These are phyloP conservation scores for Listronotus oregonensis DNA, from an alignment of 1,140 invertebrate genomes.

Conservation along the genomic window DNA sequence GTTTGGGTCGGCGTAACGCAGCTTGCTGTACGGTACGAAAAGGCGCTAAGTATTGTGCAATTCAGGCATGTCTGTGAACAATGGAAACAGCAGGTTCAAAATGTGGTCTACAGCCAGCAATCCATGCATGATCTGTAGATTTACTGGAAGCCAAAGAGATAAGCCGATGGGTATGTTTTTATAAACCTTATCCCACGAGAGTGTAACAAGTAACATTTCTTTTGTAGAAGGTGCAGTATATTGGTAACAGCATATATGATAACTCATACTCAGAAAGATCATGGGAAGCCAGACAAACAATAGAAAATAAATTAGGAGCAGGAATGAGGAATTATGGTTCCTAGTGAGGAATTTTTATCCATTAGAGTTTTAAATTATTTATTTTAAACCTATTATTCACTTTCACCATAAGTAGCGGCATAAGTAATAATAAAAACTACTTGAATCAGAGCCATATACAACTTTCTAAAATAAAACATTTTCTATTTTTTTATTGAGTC, in stretches of 20 bases:
- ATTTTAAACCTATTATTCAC: too few relatives aligned
- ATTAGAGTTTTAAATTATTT: too few relatives aligned
- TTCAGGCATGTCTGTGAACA: conserved; percentile 99
- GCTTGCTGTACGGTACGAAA: conserved; percentile 97
- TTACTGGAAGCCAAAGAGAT: conserved; percentile 99
- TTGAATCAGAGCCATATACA: neutral
- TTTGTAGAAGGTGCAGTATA: conserved; percentile 77
- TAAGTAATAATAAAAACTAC: neutral
- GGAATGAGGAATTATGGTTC: conserved; percentile 98
- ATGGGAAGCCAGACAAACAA: conserved; percentile 98
- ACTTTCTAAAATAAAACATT: neutral
- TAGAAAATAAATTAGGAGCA: conserved; percentile 99
- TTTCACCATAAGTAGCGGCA: too few relatives aligned
- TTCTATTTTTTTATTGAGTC: conserved; percentile 15
- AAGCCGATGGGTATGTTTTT: conserved; percentile 77
- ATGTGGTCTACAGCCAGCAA: conserved; percentile 99
- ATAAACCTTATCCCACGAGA: neutral
- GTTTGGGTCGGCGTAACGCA: conserved; percentile 80
- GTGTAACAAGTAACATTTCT: neutral
- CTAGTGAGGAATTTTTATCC: conserved; percentile 97
- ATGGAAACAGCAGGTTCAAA: conserved; percentile 99
- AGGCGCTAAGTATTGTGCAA: conserved; percentile 95
- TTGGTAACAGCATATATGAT: conserved; percentile 99
- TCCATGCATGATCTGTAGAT: conserved; percentile 97
- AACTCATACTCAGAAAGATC: conserved; percentile 96